Percentiles rank a stretch among this genome's conserved stretches.
phyloP scores from a whole-genome alignment of 2,888 invertebrate species.

The Nemurella pictetii region DNA sequence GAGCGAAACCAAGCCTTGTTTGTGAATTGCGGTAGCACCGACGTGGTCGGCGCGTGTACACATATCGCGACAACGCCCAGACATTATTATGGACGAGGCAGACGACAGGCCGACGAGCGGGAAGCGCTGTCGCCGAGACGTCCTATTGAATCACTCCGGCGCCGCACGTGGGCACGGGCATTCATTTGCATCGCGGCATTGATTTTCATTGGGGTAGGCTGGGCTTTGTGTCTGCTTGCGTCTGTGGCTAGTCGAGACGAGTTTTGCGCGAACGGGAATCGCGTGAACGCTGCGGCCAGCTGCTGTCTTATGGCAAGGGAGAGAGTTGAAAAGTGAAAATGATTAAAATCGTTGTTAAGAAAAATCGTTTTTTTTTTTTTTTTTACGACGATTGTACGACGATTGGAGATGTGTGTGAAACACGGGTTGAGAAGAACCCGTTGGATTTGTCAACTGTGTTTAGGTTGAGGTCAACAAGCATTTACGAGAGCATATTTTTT shows the following conservation, averaged over 20 bases:
- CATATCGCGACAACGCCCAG: background rate
- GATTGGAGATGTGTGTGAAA: too few relatives aligned
- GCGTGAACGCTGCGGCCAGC: background rate
- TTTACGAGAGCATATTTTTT: background rate
- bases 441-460: background rate
- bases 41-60: too few relatives aligned
- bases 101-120: background rate
- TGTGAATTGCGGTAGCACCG: too few relatives aligned
- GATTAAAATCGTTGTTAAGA: background rate
- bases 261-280: background rate
- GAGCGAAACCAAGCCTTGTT: too few relatives aligned
- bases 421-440: background rate
- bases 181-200: background rate
- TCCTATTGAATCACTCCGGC: background rate
- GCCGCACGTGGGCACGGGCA: background rate
- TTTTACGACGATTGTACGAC: too few relatives aligned
- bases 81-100: background rate
- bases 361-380: background rate
- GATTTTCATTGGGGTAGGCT: background rate
- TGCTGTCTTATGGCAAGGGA: background rate
- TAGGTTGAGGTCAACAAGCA: background rate
- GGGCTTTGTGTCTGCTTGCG: background rate
- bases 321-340: background rate
- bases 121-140: too few relatives aligned
- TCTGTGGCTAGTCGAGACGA: background rate